Evolutionary conservation across 2,888 invertebrate species (phyloP), one percentile per base, ranked within the genome.

Genomic region (Agonopterix arenella): DNA sequence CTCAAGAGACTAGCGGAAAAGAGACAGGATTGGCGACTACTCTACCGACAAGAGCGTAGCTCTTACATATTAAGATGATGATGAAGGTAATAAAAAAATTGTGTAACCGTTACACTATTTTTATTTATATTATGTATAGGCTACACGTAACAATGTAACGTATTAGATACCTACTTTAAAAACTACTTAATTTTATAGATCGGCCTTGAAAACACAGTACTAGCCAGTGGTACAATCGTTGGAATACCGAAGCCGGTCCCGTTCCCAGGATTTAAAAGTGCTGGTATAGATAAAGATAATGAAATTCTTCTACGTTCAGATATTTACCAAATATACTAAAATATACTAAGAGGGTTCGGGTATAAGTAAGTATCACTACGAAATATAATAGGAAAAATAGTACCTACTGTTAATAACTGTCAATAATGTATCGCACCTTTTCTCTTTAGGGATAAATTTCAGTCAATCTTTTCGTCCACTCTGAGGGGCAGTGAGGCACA

Each of bases 321-420:
- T 36, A 47, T 71, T 11, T 73, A 73, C 50, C 66, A 63, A 47
- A 57, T 66, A 0, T 56, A 70, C 56, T 55, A 60, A n/a, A n/a
- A n/a, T n/a, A n/a, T n/a, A 13, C 36, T 63, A 8, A 63, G 56
- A 55, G 70, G 70, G 50, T 67, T 61, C 45, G 52, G 50, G 7
- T 70, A 66, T 48, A 64, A 50, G 73, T 73, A 58, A 58, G 64
- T 49, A 37, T 16, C 2, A 36, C 9, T 10, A 18, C 10, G 11
- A 40, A 40, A 9, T 5, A 40, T 11, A 40, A 40, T 40, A 10
- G 11, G 5, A n/a, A 7, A 28, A 28, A 9, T 11, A 40, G 4
- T n/a, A 40, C n/a, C n/a, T n/a, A n/a, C n/a, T n/a, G 1, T 40
- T n/a, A 40, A 38, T 9, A n/a, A 40, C 1, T 11, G 40, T 4